Evolutionary conservation across 2,797 vertebrate species (phyloP).

Genomic region (Microtus obscurus): DNA sequence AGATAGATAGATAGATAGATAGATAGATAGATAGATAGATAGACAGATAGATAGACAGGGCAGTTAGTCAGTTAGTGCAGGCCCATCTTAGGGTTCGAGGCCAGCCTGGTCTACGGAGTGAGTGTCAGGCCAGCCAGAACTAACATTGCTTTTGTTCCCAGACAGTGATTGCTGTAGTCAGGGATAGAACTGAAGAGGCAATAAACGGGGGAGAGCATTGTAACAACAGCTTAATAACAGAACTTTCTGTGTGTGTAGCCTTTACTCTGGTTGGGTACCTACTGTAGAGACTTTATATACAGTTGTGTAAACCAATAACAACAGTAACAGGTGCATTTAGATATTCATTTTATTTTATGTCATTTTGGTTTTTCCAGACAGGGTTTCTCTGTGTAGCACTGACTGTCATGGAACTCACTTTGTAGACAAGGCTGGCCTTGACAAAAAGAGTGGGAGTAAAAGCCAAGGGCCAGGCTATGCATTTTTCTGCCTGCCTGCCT

Average conservation of each 20-base stretch:
- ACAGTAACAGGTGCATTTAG: neutral
- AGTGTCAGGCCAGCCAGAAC: neutral
- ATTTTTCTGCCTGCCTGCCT: too few species aligned
- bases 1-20: too few species aligned
- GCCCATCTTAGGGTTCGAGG: neutral
- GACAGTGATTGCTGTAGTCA: neutral
- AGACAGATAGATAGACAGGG: accelerated
- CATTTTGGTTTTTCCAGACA: neutral
- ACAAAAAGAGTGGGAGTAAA: neutral
- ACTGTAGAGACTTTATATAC: neutral
- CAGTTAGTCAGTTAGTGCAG: neutral
- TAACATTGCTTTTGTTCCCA: neutral
- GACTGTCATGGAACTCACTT: neutral
- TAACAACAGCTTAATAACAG: neutral
- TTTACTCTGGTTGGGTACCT: neutral
- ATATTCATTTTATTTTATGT: neutral
- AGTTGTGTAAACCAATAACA: neutral
- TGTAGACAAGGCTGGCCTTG: neutral
- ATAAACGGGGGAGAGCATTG: neutral
- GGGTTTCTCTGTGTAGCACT: neutral
- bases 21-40: accelerated
- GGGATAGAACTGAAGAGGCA: neutral
- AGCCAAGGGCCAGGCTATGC: neutral
- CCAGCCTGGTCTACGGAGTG: neutral
- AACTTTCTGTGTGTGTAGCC: neutral